Base-by-base conservation (phyloP, 2,888 invertebrate species). In the Drosophila colorata region DNA sequence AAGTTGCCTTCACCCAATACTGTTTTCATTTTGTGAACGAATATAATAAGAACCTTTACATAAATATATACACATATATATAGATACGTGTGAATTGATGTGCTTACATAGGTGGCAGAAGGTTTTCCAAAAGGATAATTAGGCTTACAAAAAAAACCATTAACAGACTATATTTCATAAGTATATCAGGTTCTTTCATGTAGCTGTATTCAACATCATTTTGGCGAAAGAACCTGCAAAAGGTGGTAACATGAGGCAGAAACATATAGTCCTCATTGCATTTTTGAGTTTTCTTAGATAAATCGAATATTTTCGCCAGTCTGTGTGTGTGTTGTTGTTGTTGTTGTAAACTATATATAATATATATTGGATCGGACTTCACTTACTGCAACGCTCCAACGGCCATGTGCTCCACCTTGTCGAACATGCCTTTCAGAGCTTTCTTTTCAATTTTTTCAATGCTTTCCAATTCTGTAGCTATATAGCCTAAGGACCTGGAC, bases 101-200 rank as follows among this genome's bases (percentile, higher is more conserved):
- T 31, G 13, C 75, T 61, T 43, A 73, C 75, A 14, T 38, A 9
- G 78, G 44, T 6, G 59, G 25, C 2, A 46, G 2, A 1, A 9
- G 0, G n/a, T 55, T 28, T 43, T 94, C 93, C 81, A 95, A 94
- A 47, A 95, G 93, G 2, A 94, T 84, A 47, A 94, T 93, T 14
- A 94, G 92, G 60, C 94, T 93, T 13, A 95, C 93, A 37, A 94
- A 82, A 5, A 94, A 91, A 13, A 94, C 93, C 79, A 94, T 93
- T 1, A 94, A 90, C 20, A 96, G 92, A 87, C 95, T 97, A 91
- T 96, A 97, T 90, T 97, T 97, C 88, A 97, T 96, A 53, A 97
- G 93, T 0, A 96, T 95, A 93, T 98, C 98, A 0, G 95, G 95
- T 77, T 96, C 94, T 51, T 94, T 92, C 51, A 96, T 91, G 90